Evolutionary conservation across 2,113 vertebrate genomes (phyloP).

Genomic region (Rhagologus leucostigma): DNA sequence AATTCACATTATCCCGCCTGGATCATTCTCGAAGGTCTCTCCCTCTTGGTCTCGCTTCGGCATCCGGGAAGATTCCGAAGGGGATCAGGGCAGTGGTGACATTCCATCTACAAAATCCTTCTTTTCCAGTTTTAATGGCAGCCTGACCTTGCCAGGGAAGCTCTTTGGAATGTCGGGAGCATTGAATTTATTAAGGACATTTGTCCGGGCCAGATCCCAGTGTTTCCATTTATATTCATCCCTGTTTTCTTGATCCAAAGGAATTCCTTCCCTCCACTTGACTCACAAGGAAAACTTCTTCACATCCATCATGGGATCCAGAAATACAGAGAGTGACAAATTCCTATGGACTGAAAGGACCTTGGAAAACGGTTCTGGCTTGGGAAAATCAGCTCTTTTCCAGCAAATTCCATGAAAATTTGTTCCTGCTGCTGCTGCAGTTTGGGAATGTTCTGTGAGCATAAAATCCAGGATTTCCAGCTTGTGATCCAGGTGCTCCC

Average conservation of each 20-base stretch:
- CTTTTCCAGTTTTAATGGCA: neutral
- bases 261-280: neutral
- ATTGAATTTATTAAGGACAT: neutral
- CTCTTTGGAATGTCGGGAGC: neutral
- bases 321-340: neutral
- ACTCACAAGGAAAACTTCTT: neutral
- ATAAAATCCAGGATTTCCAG: neutral
- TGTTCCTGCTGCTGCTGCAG: neutral
- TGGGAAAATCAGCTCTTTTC: neutral
- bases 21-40: neutral
- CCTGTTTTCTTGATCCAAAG: neutral
- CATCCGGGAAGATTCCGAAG: neutral
- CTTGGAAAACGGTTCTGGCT: neutral
- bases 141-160: neutral
- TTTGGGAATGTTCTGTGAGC: neutral
- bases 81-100: too few species aligned
- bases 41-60: accelerated
- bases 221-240: neutral
- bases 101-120: neutral
- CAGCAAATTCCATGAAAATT: neutral
- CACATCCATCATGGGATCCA: neutral
- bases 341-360: neutral
- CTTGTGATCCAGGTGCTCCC: neutral
- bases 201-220: neutral
- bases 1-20: neutral